These are phyloP conservation scores for Erpetoichthys calabaricus DNA, from an alignment of 2,797 vertebrate genomes.

Conservation along the genomic window DNA sequence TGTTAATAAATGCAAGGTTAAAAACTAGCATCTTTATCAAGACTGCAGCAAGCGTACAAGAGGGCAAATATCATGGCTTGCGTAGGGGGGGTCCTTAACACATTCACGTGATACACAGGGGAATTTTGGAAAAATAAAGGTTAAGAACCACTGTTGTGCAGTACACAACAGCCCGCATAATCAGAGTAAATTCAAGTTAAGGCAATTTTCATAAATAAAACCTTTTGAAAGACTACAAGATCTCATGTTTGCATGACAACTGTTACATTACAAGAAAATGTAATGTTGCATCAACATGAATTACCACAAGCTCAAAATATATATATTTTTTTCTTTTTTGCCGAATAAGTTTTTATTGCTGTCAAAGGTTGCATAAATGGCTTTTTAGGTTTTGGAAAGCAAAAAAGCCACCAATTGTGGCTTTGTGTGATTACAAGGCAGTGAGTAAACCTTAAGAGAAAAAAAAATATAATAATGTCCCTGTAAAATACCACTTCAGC, in stretches of 20 bases:
- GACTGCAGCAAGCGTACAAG: too few relatives aligned
- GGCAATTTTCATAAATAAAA: too few relatives aligned
- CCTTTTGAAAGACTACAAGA: too few relatives aligned
- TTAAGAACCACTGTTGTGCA: too few relatives aligned
- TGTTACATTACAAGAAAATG: constrained; percentile 1
- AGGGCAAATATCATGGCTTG: too few relatives aligned
- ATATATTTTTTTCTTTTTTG: not conserved
- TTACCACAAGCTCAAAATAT: constrained; percentile 8
- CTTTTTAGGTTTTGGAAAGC: constrained; percentile 2
- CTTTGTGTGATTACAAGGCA: constrained; percentile 3
- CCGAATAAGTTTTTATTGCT: constrained; percentile 1
- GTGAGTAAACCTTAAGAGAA: not conserved
- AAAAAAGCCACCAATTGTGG: constrained; percentile 1
- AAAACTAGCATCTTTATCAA: too few relatives aligned
- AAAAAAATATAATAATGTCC: not conserved
- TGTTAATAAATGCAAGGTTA: too few relatives aligned
- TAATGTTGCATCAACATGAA: constrained; percentile 8
- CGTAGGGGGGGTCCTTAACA: too few relatives aligned
- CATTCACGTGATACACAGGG: too few relatives aligned
- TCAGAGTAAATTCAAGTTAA: too few relatives aligned
- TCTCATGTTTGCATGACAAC: constrained; percentile 7
- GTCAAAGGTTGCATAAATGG: constrained; percentile 4
- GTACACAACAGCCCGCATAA: too few relatives aligned
- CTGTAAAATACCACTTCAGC: not conserved
- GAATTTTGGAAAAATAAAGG: too few relatives aligned